These are phyloP conservation scores for Iselma pallidipennis DNA, from an alignment of 2,888 invertebrate genomes.

Conservation along the genomic window DNA sequence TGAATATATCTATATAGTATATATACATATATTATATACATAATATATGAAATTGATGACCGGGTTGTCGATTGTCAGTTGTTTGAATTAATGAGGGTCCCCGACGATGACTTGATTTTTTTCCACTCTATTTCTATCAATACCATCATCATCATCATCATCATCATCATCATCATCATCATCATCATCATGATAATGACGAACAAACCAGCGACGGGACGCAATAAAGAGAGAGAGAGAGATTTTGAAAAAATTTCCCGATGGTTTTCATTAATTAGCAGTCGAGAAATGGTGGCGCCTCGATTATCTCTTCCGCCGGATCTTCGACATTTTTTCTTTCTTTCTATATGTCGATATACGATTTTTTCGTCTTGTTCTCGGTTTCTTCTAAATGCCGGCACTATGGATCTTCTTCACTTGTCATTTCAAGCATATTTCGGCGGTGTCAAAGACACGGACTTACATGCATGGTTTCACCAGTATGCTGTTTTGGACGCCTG, in stretches of 20 bases:
- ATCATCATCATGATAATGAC: not conserved
- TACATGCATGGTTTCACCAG: conserved; percentile 45
- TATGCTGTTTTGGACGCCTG: conserved; percentile 48
- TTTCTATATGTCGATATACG: not conserved
- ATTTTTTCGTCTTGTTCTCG: not conserved
- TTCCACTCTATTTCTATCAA: too few species aligned
- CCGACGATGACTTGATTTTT: not conserved
- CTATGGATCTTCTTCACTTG: conserved; percentile 16
- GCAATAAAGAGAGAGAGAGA: not conserved
- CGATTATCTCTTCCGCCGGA: not conserved
- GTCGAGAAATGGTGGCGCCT: not conserved
- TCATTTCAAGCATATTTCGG: conserved; percentile 45
- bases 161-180: too few species aligned
- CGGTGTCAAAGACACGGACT: conserved; percentile 49
- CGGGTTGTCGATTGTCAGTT: conserved; percentile 17
- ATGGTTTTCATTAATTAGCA: not conserved
- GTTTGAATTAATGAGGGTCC: not conserved
- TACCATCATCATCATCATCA: too few species aligned
- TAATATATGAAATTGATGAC: conserved; percentile 45
- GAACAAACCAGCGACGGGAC: not conserved
- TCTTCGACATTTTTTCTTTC: not conserved
- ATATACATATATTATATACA: conserved; percentile 32
- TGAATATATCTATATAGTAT: not conserved
- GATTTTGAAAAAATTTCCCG: not conserved
- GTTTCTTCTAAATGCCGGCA: not conserved